phyloP scores from a whole-genome alignment of 2,113 vertebrate species.

The Salvelinus namaycush region DNA sequence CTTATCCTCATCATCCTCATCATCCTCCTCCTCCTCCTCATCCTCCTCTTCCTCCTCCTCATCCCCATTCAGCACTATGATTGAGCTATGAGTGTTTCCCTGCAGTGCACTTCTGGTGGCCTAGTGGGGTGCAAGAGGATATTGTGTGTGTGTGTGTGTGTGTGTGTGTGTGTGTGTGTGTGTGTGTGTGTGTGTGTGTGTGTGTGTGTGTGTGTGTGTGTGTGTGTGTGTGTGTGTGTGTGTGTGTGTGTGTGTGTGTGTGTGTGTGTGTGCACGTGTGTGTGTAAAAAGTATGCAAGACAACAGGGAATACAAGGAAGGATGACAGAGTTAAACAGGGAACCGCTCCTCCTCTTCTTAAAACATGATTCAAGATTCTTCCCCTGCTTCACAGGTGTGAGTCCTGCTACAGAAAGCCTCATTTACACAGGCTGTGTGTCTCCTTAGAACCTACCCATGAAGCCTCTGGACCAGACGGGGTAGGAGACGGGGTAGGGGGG shows the following conservation, averaged over 20 bases:
- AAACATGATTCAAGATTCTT: too few species aligned
- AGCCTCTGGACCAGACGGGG: neutral
- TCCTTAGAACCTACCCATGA: slow-evolving; percentile 42
- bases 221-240: too few species aligned
- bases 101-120: neutral
- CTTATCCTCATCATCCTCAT: too few species aligned
- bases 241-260: too few species aligned
- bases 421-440: slow-evolving; percentile 33
- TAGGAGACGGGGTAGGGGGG: neutral
- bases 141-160: too few species aligned
- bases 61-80: neutral
- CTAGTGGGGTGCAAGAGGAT: neutral
- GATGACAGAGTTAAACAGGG: too few species aligned
- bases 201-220: too few species aligned
- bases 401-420: slow-evolving; percentile 16
- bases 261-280: neutral
- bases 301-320: neutral
- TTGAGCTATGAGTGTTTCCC: neutral
- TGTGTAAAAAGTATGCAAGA: neutral
- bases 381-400: neutral
- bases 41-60: neutral
- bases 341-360: too few species aligned
- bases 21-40: neutral
- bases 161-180: too few species aligned
- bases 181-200: too few species aligned